Base-by-base conservation (phyloP, 2,113 vertebrate genomes). In the Salminus brasiliensis region DNA sequence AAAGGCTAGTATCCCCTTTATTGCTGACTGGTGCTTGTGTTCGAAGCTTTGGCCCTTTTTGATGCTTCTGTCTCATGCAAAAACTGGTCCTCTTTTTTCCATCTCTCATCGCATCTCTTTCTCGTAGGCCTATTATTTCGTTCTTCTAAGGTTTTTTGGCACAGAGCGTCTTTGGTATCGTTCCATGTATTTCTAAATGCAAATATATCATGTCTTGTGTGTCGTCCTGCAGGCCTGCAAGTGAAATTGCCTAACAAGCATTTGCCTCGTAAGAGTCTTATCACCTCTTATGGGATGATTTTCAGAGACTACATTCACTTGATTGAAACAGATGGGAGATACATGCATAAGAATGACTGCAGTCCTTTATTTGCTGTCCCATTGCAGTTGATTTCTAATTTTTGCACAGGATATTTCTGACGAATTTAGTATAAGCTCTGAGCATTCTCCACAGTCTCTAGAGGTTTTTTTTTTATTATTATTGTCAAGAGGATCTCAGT, bases 1-100 rank as follows among this genome's bases (percentile, higher is more conserved):
- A 90, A 88, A 86, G 79, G 84, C 83, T 81, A 74, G 87, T 86
- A 92, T 92, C 84, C 88, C 80, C 79, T 86, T 92, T 87, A 87
- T 83, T 71, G 83, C 88, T 85, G 88, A 84, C 89, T 91, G 91
- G 87, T 16, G 63, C 71, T 63, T 63, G 9, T 59, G 52, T 81
- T 32, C 45, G 47, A 76, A 53, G 62, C 62, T 65, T 70, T 76
- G 32, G 13, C 80, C 67, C 57, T 43, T 13, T 73, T 34, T 36
- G 41, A 55, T 25, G 30, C 29, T 47, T 45, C 5, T 67, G 21
- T 34, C 11, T 57, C 21, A 32, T 16, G 59, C 29, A 36, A 15
- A 45, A 15, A 69, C 36, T 43, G 29, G 25, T 25, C 16, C 63
- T n/a, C n/a, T n/a, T n/a, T n/a, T n/a, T n/a, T 80, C 3, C 25